Base-by-base conservation (phyloP, 2,888 invertebrate genomes). In the Ariolimax columbianus region DNA sequence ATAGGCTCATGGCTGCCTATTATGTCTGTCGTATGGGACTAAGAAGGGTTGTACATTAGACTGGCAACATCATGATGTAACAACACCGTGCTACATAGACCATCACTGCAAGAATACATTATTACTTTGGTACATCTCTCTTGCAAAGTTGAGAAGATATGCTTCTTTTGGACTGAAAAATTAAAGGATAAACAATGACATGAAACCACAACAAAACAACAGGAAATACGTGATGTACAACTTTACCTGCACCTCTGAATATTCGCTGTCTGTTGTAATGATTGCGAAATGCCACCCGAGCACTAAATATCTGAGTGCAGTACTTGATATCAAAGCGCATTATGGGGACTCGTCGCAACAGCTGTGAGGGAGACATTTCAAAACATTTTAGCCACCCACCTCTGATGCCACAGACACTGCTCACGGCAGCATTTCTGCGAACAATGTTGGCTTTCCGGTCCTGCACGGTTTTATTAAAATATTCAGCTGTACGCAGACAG, bases 381-480 rank as follows among this genome's bases (percentile, higher is more conserved):
- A 43, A 47, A 78, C 47, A 47, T 33, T 63, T 79, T 43, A 79
- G 66, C 40, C 40, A 79, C 79, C 79, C 63, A 79, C 79, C 79
- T 79, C 26, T 66, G 47, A 30, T 33, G 38, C 47, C 66, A 66
- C 1, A 47, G 66, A 79, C 66, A 66, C 66, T 68, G 47, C 79
- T 33, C 59, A 79, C 70, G 55, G 82, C 75, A n/a, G 51, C 40
- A 7, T 75, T 84, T 40, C 84, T 73, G 43, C 84, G 77, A 59
- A 84, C 78, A n/a, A 30, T 55, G 55, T 84, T 84, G 38, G 84
- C 84, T 78, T 81, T 85, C 68, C 85, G 77, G 82, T 85, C 85
- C 55, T 77, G 82, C 36, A 77, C 85, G 59, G 77, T 85, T 85
- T 85, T 85, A 55, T 68, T 77, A 68, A 82, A 85, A 77, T 77